Evolutionary conservation across 2,797 vertebrate genomes (phyloP), one percentile per base, ranked within the genome.

Genomic region (Typhlichthys subterraneus): DNA sequence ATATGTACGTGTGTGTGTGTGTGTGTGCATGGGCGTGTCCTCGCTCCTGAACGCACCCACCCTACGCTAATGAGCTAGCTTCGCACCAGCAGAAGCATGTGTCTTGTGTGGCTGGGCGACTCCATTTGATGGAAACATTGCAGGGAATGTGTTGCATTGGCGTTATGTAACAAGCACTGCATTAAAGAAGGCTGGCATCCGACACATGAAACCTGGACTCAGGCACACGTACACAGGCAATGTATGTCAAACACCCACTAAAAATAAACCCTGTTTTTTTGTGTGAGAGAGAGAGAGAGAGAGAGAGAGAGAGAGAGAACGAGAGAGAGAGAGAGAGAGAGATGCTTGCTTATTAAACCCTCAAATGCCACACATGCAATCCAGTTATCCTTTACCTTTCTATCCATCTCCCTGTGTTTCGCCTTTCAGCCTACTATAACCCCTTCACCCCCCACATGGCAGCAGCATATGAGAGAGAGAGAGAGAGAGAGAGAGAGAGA

Each of bases 341-440:
- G 49, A 33, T 62, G 72, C 54, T 15, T n/a, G 60, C 59, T 74
- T 73, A 73, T 75, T 80, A 75, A 75, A 70, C 13, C 33, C 47
- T 63, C 51, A 57, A 45, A 59, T 1, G 55, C 45, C 64, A 38
- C 0, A 52, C 48, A 33, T 54, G 2, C 59, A 1, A 53, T 29
- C 47, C 31, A 65, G 51, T 33, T 53, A 14, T 33, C 53, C 29
- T 54, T 42, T 12, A 19, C 13, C 56, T 48, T n/a, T 51, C 17
- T 51, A 19, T 48, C 15, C 31, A 14, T 53, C 9, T 33, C 12
- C 0, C 61, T 69, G 14, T 0, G 29, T 60, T 29, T n/a, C 1
- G 2, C 17, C 46, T 61, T 47, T 48, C 60, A 52, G 51, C 31
- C 52, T 1, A n/a, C 56, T 46, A 50, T 47, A 42, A 23, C 1